Percentiles rank a stretch among this genome's conserved stretches.
Conservation (phyloP, 1,140 invertebrate species). For the Lucilia cuprina region DNA sequence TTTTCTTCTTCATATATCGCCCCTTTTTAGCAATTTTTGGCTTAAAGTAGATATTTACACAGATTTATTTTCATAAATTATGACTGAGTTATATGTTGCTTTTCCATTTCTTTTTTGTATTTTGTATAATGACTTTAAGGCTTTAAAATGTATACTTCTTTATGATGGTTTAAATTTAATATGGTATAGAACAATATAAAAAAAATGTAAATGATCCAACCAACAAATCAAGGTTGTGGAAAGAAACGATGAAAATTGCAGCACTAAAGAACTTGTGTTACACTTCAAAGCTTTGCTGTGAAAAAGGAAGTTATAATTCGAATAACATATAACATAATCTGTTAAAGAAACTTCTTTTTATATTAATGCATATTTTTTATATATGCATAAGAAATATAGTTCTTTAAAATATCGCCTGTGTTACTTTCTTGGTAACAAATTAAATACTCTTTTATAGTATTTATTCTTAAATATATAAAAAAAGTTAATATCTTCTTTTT, state of each 20-base stretch:
- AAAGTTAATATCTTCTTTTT: background rate
- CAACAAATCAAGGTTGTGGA: background rate
- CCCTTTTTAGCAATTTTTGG: no score
- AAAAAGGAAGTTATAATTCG: no score
- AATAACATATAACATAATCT: no score
- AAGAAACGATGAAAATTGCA: background rate
- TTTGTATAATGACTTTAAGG: constrained; percentile 4
- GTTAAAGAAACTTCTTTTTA: no score
- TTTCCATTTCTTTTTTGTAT: background rate
- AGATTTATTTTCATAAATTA: constrained; percentile 8
- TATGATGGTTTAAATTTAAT: background rate
- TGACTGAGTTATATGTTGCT: background rate
- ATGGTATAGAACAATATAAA: background rate
- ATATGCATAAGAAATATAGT: no score
- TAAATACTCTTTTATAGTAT: no score
- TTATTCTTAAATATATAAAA: no score
- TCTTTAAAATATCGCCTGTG: no score
- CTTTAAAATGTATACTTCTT: constrained; percentile 9
- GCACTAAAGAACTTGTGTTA: background rate
- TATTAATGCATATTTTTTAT: no score
- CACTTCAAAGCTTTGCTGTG: background rate
- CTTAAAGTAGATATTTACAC: background rate
- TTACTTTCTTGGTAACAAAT: no score
- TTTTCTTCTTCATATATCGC: background rate
- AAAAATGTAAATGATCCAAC: background rate